Conservation (phyloP, 2,797 vertebrate genomes). For the Eospalax fontanierii region DNA sequence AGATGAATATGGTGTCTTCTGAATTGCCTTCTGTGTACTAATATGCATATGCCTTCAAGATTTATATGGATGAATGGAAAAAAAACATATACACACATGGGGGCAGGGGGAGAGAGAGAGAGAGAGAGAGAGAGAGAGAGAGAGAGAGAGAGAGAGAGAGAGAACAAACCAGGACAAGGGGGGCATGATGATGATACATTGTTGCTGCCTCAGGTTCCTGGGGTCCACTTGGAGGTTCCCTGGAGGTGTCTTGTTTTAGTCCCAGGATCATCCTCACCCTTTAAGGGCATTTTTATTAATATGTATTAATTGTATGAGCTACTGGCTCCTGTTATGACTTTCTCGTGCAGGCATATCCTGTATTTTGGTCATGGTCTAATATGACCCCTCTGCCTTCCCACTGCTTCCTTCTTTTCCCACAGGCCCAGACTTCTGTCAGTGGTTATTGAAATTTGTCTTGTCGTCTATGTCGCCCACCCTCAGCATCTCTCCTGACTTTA, state of each 20-base stretch:
- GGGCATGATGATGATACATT: rapidly evolving
- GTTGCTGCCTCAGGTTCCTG: neutral
- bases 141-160: neutral
- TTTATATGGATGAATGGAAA: neutral
- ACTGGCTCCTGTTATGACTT: neutral
- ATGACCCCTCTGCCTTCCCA: neutral
- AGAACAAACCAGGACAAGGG: too few relatives aligned
- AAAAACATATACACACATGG: too few relatives aligned
- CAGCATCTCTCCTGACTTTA: too few relatives aligned
- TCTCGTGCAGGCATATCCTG: neutral
- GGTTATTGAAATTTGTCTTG: neutral
- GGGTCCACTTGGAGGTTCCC: neutral
- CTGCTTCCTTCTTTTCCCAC: neutral
- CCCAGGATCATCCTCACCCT: neutral
- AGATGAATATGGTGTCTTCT: neutral
- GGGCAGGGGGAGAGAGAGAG: neutral
- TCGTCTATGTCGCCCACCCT: neutral
- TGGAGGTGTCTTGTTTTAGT: neutral
- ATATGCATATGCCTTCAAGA: neutral
- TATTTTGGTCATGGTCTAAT: neutral
- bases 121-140: neutral
- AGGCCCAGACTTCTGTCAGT: neutral
- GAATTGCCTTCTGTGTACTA: neutral
- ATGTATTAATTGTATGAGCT: neutral
- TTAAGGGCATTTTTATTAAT: neutral